Base-by-base conservation (phyloP, 92 coral and sea anemone genomes). In the Muricea muricata region DNA sequence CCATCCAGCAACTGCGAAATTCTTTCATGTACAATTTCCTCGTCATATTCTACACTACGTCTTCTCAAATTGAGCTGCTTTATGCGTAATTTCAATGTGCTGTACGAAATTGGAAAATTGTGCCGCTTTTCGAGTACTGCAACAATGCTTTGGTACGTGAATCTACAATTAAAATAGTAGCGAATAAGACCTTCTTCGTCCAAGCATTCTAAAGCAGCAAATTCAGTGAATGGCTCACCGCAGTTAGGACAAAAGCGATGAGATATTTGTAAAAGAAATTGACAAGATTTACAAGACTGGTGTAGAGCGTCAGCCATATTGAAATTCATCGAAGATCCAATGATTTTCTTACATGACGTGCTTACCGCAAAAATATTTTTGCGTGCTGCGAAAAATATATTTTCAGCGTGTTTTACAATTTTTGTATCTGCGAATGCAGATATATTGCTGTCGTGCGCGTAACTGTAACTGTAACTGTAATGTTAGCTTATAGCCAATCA, bases 1-100 rank as follows among this genome's bases (percentile, higher is more conserved):
- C 79, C 86, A 50, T 73, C 47, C 26, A 82, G 32, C 37, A 40
- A 47, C 29, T 65, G 45, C 25, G n/a, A 35, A 6, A 82, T 54
- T 50, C 48, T 24, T 39, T 82, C 70, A 57, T 65, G 86, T 31
- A 80, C 72, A 34, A 80, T 21, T 29, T 61, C 77, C 37, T 55
- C 52, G 58, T 80, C 76, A 21, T 80, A 80, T 50, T 50, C 58
- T 13, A 50, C 58, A 50, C 58, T 20, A 50, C 58, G 58, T 50
- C 58, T 50, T 50, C 17, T 50, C 58, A 50, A 13, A 20, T 50
- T 50, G 58, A 6, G 17, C 17, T 50, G 8, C 17, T 50, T 50
- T 50, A 50, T 6, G 8, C 23, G 58, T 50, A 50, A 50, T 20
- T 50, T 50, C 58, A 50, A n/a, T 50, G 58, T 13, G 17, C 58